Evolutionary conservation across 2,888 invertebrate genomes (phyloP).

Genomic region (Agonum fuliginosum): DNA sequence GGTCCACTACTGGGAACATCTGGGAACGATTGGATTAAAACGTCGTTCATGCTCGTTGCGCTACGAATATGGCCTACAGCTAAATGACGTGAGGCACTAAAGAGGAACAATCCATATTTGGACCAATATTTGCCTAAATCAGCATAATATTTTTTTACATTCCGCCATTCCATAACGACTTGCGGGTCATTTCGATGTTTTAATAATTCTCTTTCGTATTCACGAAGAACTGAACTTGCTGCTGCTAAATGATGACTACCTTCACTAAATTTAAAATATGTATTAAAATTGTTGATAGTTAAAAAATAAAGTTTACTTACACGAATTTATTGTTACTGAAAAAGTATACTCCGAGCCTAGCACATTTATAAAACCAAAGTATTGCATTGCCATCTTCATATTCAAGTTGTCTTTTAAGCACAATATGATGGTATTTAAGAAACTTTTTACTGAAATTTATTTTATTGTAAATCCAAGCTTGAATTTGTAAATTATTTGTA

Average conservation of each 20-base stretch:
- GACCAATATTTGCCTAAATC: constrained; percentile 77
- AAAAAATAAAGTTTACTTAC: constrained; percentile 64
- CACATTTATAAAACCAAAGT: constrained; percentile 76
- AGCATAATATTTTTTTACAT: constrained; percentile 62
- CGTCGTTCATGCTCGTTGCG: not conserved
- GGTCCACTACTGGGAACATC: constrained; percentile 27
- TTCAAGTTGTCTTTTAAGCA: constrained; percentile 76
- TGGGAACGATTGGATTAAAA: constrained; percentile 24
- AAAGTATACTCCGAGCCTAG: constrained; percentile 75
- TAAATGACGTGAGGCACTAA: constrained; percentile 74
- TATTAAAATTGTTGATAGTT: too few species aligned
- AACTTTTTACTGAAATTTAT: constrained; percentile 75
- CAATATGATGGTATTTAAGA: constrained; percentile 76
- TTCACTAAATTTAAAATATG: constrained; percentile 62
- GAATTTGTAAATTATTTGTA: constrained; percentile 79
- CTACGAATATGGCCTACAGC: not conserved
- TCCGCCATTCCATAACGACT: constrained; percentile 62
- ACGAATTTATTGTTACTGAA: constrained; percentile 67
- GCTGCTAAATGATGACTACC: constrained; percentile 81
- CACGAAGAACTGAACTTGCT: constrained; percentile 76
- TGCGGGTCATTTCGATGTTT: constrained; percentile 69
- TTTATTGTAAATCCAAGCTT: constrained; percentile 78
- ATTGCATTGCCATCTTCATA: constrained; percentile 76
- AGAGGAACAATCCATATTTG: constrained; percentile 77
- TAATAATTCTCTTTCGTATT: constrained; percentile 75